These are phyloP conservation scores for Synaphobranchus kaupii DNA, from an alignment of 2,797 vertebrate species.

Conservation along the genomic window DNA sequence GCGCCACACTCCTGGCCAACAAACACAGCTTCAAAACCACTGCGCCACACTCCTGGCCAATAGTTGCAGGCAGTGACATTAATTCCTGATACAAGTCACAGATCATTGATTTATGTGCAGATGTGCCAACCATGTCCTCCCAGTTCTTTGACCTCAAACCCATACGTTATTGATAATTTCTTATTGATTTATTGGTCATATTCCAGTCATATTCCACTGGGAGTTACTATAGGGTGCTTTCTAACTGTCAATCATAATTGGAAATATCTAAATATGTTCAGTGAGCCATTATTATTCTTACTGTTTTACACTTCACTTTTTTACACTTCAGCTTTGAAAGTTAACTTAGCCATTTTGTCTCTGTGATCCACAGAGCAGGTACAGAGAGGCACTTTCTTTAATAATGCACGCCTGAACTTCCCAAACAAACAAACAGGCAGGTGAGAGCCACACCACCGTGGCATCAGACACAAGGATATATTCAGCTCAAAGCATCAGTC, in stretches of 20 bases:
- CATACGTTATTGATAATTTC: background rate
- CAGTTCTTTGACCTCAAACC: background rate
- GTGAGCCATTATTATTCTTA: background rate
- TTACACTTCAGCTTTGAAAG: background rate
- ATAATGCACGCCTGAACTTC: constrained; percentile 31
- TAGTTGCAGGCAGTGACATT: background rate
- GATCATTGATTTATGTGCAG: background rate
- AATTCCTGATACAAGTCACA: background rate
- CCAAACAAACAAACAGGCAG: constrained; percentile 33
- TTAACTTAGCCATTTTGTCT: background rate
- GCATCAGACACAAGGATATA: background rate
- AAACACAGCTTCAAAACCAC: background rate
- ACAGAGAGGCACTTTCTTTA: background rate
- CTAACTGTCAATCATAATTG: background rate
- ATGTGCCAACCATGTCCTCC: background rate
- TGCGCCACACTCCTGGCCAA: background rate
- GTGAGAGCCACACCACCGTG: constrained; percentile 35
- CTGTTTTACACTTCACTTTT: too few relatives aligned
- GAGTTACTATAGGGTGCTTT: background rate
- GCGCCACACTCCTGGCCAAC: too few relatives aligned
- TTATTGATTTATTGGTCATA: background rate
- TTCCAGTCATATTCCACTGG: background rate
- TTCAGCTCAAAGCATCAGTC: constrained; percentile 34
- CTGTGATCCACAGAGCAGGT: constrained; percentile 6
- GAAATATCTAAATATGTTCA: background rate